Conservation (phyloP, 2,113 vertebrate genomes). For the human region DNA sequence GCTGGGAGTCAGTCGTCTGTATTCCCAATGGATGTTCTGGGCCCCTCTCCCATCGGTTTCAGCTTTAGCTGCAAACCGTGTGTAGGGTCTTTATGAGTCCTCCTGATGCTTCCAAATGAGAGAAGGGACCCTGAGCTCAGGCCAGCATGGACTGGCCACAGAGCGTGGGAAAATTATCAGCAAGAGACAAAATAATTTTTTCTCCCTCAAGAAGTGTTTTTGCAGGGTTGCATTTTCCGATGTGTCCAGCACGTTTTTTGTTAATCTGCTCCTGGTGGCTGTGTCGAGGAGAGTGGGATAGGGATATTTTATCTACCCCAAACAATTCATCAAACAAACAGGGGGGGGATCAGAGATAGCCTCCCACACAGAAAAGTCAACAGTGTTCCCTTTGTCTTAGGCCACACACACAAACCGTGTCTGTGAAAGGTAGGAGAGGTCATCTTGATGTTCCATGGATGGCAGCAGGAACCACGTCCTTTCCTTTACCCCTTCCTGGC, state of each 20-base stretch:
- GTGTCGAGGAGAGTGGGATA: slow-evolving; percentile 76
- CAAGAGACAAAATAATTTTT: slow-evolving; percentile 66
- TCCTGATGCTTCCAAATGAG: slow-evolving; percentile 30
- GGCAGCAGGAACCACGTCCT: slow-evolving; percentile 29
- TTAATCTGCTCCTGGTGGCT: slow-evolving; percentile 79
- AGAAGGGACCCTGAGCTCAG: slow-evolving; percentile 70
- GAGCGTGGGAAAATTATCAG: slow-evolving; percentile 82
- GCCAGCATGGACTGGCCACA: slow-evolving; percentile 70
- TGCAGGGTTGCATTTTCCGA: slow-evolving; percentile 81
- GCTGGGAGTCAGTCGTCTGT: not conserved
- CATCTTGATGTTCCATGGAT: slow-evolving; percentile 77
- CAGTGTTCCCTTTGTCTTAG: slow-evolving; percentile 58
- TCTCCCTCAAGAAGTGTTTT: slow-evolving; percentile 80
- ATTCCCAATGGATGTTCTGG: not conserved
- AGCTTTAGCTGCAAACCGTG: not conserved
- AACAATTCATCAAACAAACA: slow-evolving; percentile 74
- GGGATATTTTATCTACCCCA: slow-evolving; percentile 79
- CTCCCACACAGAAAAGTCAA: slow-evolving; percentile 76
- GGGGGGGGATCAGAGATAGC: slow-evolving; percentile 46
- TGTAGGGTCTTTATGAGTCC: not conserved
- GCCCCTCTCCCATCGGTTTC: not conserved
- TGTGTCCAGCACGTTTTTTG: slow-evolving; percentile 79
- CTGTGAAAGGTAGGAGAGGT: slow-evolving; percentile 76
- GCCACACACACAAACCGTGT: slow-evolving; percentile 69
- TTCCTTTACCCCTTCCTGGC: slow-evolving; percentile 10